Evolutionary conservation across 2,113 vertebrate genomes (phyloP), one percentile per base, ranked within the genome.

Genomic region (pig (Sus scrofa)): DNA sequence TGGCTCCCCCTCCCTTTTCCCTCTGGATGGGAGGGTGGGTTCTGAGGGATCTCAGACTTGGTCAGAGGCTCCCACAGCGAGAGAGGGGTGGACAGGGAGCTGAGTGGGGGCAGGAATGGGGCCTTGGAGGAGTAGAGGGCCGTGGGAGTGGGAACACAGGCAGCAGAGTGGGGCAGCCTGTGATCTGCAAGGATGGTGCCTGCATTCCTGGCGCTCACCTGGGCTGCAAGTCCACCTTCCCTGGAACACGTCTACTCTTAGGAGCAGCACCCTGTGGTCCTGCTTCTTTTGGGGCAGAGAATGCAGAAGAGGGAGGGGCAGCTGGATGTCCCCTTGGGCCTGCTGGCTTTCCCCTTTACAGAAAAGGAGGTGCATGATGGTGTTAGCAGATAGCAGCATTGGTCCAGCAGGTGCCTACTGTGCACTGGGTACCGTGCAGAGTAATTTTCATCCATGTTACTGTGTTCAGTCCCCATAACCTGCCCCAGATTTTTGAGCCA

Each of bases 321-420:
- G 71, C 56, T 12, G 12, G 34, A 0, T 7, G 14, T 6, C 54
- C 7, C 1, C 24, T 1, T 1, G 2, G 32, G 6, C n/a, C 54
- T 52, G 82, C 44, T 27, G 22, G 15, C 62, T 44, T 8, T 34
- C 37, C 39, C 44, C 68, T 44, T 39, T 7, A 3, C 10, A 68
- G 44, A 6, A 62, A 22, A 27, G 34, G 60, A 19, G 27, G 60
- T 44, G 6, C 3, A 3, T 0, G 22, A 19, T 3, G 11, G 7
- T 11, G 0, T 0, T 13, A 54, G 27, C 77, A 14, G 1, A 27
- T 14, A 22, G 18, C 30, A 60, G 56, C 27, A 11, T 1, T 14
- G 1, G 16, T 12, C 0, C 24, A 22, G 24, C 0, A 0, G 60
- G 37, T 8, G 2, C 60, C 88, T 2, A 27, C 71, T 20, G 22